phyloP scores from a whole-genome alignment of 2,888 invertebrate species.

The Drosophila stalkeri region DNA sequence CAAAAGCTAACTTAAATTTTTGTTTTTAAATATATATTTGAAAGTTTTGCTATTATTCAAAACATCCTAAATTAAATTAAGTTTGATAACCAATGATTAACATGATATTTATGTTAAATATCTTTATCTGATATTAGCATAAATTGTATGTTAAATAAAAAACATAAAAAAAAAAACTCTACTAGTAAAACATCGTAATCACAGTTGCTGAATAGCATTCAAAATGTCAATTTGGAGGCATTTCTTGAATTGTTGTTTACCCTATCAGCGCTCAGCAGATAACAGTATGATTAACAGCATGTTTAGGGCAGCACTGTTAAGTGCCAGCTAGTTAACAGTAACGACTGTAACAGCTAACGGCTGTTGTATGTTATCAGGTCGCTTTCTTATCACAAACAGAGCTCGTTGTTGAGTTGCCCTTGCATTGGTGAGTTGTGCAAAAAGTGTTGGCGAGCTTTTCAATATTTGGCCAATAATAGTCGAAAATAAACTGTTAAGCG shows the following conservation, averaged over 20 bases:
- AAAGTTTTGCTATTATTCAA: too few species aligned
- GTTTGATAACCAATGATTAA: too few species aligned
- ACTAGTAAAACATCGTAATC: not conserved
- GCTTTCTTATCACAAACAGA: constrained; percentile 67
- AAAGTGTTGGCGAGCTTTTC: constrained; percentile 54
- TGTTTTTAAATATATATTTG: too few species aligned
- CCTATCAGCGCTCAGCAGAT: constrained; percentile 9
- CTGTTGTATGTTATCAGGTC: constrained; percentile 38
- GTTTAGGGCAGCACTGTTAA: constrained; percentile 15
- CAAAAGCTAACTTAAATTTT: not conserved
- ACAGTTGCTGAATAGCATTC: not conserved
- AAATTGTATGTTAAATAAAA: too few species aligned
- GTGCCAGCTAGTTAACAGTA: constrained; percentile 11
- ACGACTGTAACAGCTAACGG: not conserved
- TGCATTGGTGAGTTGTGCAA: constrained; percentile 42
- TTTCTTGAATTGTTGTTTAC: constrained; percentile 4
- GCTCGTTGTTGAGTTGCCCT: constrained; percentile 52
- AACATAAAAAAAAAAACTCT: too few species aligned
- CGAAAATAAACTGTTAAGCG: constrained; percentile 51
- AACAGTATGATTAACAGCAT: constrained; percentile 19
- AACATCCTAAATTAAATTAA: too few species aligned
- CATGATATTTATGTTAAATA: too few species aligned
- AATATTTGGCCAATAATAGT: constrained; percentile 60
- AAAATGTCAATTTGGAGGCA: constrained; percentile 33
- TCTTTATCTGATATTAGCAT: too few species aligned